Percentiles rank a stretch among this genome's conserved stretches.
Conservation (phyloP, 1,140 invertebrate species). For the Drosophila carrolli region DNA sequence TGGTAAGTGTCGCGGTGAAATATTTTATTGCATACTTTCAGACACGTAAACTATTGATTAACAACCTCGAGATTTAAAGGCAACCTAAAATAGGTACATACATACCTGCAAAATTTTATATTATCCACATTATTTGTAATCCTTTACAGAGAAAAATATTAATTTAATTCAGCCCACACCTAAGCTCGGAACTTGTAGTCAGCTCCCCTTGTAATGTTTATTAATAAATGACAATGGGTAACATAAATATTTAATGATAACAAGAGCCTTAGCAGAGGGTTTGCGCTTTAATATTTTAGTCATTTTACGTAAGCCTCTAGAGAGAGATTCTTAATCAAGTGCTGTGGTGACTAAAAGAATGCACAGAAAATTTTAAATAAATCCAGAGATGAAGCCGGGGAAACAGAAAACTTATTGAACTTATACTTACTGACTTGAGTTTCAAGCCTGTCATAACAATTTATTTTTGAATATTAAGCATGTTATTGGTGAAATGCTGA, state of each 20-base stretch:
- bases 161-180: slow-evolving; percentile 4
- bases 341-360: no score
- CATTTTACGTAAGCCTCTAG: no score
- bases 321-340: no score
- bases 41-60: not conserved
- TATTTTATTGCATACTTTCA: not conserved
- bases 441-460: not conserved
- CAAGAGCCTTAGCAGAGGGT: no score
- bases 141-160: not conserved
- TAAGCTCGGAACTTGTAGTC: not conserved
- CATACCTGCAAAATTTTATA: not conserved
- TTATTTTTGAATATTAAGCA: not conserved
- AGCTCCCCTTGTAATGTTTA: no score
- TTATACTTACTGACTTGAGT: no score
- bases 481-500: not conserved
- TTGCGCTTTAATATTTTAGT: no score
- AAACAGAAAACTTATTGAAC: no score
- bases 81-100: no score
- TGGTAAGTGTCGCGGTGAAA: not conserved
- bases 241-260: slow-evolving; percentile 1
- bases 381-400: no score
- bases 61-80: not conserved
- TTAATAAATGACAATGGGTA: not conserved
- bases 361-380: no score
- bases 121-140: not conserved